A percentile compares a stretch with the other conserved stretches of the same genome.
These are phyloP conservation scores for Gouania willdenowi DNA, from an alignment of 2,797 vertebrate genomes.

Conservation along the genomic window DNA sequence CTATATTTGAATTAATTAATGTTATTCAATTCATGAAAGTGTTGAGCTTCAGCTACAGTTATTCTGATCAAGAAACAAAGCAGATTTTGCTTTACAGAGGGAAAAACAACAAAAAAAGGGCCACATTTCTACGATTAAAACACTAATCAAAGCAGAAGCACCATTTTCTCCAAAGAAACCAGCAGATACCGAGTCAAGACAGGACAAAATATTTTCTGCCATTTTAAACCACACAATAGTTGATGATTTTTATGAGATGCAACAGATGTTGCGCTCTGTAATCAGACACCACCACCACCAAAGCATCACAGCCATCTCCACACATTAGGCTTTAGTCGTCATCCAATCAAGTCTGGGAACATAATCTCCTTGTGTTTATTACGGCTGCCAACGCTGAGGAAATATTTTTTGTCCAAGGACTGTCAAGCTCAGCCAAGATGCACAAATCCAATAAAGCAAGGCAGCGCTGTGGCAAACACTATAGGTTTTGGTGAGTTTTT, in stretches of 20 bases:
- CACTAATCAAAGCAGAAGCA: too few species aligned
- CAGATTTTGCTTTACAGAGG: too few species aligned
- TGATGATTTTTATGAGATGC: slow-evolving; percentile 20
- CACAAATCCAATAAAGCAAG: slow-evolving; percentile 40
- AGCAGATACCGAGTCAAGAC: neutral
- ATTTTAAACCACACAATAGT: neutral
- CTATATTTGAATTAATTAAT: too few species aligned
- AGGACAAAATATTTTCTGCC: neutral
- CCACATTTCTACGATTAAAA: too few species aligned
- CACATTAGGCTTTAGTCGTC: slow-evolving; percentile 47
- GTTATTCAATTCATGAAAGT: too few species aligned
- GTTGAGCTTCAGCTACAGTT: too few species aligned
- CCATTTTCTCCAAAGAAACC: neutral
- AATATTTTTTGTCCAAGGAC: slow-evolving; percentile 26
- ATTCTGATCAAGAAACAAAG: too few species aligned
- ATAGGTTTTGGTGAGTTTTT: slow-evolving; percentile 22
- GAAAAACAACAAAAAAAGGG: too few species aligned
- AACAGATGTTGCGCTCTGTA: slow-evolving; percentile 11
- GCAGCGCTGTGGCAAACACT: slow-evolving; percentile 21
- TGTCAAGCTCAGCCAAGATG: slow-evolving; percentile 21
- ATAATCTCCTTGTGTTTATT: slow-evolving; percentile 41
- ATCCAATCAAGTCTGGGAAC: slow-evolving; percentile 38
- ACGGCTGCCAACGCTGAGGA: slow-evolving; percentile 21
- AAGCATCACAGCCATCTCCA: slow-evolving; percentile 16
- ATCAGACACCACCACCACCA: slow-evolving; percentile 21